Conservation (phyloP, 2,113 vertebrate species). For the Ia io region DNA sequence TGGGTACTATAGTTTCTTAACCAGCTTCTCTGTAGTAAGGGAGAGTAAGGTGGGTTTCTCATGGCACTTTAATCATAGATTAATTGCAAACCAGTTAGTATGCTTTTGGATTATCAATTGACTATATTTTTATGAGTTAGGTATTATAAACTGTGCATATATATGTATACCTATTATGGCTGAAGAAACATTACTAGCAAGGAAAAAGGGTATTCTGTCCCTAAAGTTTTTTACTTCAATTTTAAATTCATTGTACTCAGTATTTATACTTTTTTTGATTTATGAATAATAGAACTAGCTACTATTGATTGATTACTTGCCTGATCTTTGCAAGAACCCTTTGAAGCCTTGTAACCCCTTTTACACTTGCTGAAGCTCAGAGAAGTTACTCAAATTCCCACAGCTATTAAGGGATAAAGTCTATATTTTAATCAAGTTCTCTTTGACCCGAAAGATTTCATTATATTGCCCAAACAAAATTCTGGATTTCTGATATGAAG, state of each 20-base stretch:
- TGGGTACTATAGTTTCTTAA: background rate
- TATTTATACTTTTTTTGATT: slow-evolving; percentile 30
- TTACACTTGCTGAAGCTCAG: slow-evolving; percentile 5
- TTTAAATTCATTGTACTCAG: background rate
- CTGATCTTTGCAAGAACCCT: background rate
- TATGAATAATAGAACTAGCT: background rate
- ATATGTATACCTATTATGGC: background rate
- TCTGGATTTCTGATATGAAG: slow-evolving; percentile 23
- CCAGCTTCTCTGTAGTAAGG: background rate
- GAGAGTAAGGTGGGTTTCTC: background rate
- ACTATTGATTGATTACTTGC: background rate
- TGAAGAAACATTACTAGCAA: background rate
- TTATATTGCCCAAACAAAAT: background rate
- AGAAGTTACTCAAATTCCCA: slow-evolving; percentile 7
- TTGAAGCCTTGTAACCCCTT: slow-evolving; percentile 1
- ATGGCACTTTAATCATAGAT: background rate
- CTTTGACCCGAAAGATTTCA: background rate
- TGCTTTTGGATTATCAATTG: background rate
- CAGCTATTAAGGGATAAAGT: background rate
- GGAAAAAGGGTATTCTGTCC: background rate
- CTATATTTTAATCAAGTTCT: slow-evolving; percentile 15
- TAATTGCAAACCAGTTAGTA: background rate
- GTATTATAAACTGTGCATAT: background rate
- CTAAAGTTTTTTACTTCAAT: slow-evolving; percentile 8
- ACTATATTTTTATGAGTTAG: background rate